Evolutionary conservation across 2,888 invertebrate genomes (phyloP).

Genomic region (Anaspis maculata): DNA sequence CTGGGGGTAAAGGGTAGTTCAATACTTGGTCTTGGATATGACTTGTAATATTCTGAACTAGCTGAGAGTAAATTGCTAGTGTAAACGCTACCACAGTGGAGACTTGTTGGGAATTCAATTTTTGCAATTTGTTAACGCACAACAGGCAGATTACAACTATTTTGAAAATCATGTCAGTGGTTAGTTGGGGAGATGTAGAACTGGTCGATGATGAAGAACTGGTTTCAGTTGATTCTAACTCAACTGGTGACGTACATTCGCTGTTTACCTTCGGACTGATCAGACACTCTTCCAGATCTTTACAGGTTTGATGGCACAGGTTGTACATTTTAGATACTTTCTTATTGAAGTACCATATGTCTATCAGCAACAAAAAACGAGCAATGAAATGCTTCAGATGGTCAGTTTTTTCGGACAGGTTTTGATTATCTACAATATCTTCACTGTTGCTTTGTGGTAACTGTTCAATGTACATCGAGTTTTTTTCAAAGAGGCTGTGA

Average conservation of each 20-base stretch:
- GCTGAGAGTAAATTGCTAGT: conserved; percentile 70
- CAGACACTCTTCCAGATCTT: conserved; percentile 66
- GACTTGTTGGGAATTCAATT: conserved; percentile 65
- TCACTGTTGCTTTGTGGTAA: conserved; percentile 24
- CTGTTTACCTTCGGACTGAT: conserved; percentile 45
- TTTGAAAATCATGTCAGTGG: conserved; percentile 68
- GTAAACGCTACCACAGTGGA: conserved; percentile 79
- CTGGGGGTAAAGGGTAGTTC: conserved; percentile 37
- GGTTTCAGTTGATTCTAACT: conserved; percentile 46
- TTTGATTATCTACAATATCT: too few species aligned
- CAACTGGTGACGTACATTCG: conserved; percentile 47
- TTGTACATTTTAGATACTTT: conserved; percentile 57
- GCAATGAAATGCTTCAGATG: conserved; percentile 45
- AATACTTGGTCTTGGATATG: conserved; percentile 40
- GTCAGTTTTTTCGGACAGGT: conserved; percentile 42
- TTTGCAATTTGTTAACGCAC: conserved; percentile 68
- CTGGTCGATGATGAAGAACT: too few species aligned
- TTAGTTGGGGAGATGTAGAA: conserved; percentile 50
- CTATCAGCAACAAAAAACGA: conserved; percentile 51
- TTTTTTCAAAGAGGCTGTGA: conserved; percentile 62
- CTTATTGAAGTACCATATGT: conserved; percentile 56
- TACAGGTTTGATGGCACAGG: conserved; percentile 60
- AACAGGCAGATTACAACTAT: conserved; percentile 74
- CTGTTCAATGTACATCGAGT: conserved; percentile 53
- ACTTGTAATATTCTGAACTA: conserved; percentile 46